A percentile compares a stretch with the other conserved stretches of the same genome.
These are phyloP conservation scores for Chromobotia macracanthus DNA, from an alignment of 2,797 vertebrate genomes.

Conservation along the genomic window DNA sequence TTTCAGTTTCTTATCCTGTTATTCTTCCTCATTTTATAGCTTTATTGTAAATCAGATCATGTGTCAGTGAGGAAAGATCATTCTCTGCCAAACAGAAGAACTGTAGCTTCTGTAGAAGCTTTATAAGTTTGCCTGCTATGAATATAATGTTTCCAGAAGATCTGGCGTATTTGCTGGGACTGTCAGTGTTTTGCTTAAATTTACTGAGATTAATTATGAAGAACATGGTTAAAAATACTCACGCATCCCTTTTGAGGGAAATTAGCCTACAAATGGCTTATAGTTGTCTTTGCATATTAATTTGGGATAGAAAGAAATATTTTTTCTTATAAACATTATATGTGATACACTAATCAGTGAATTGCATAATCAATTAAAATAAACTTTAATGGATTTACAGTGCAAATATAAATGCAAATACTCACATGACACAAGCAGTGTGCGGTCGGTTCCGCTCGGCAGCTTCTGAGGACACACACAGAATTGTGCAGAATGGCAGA, in stretches of 20 bases:
- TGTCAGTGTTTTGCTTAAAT: neutral
- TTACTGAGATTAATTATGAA: neutral
- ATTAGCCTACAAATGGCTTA: too few species aligned
- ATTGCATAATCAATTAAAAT: too few species aligned
- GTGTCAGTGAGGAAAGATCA: neutral
- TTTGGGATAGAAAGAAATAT: neutral
- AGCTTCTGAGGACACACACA: constrained; percentile 43
- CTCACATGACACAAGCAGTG: constrained; percentile 17
- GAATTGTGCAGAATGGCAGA: constrained; percentile 27
- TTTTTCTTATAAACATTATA: neutral
- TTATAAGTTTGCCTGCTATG: too few species aligned
- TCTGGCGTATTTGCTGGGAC: too few species aligned
- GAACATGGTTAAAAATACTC: too few species aligned
- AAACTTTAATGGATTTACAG: too few species aligned
- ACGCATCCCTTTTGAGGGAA: too few species aligned
- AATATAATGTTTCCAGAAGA: too few species aligned
- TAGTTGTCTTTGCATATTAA: neutral
- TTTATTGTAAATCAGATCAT: constrained; percentile 15
- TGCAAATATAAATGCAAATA: too few species aligned
- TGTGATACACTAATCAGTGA: too few species aligned
- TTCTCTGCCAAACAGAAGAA: neutral
- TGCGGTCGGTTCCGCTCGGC: constrained; percentile 47
- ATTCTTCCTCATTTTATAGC: neutral
- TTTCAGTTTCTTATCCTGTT: neutral
- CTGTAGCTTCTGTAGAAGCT: constrained; percentile 6